These are phyloP conservation scores for Taphrorychus bicolor DNA, from an alignment of 2,888 invertebrate species.

Conservation along the genomic window DNA sequence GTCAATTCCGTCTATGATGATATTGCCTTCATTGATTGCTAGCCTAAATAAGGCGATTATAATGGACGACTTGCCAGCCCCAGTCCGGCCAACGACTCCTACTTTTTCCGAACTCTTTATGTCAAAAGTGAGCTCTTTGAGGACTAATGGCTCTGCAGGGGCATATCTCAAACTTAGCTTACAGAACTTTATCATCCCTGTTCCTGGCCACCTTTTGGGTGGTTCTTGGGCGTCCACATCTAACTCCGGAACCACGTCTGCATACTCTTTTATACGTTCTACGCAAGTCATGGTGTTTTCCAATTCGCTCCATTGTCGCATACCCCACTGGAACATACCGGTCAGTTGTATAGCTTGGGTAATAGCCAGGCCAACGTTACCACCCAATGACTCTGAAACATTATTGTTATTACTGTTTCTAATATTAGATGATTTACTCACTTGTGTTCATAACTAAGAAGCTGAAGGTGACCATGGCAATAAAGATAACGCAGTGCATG, in stretches of 20 bases:
- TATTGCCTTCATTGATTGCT: slow-evolving; percentile 75
- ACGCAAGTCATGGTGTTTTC: slow-evolving; percentile 88
- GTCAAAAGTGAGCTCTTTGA: slow-evolving; percentile 72
- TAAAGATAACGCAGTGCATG: slow-evolving; percentile 70
- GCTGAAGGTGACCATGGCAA: slow-evolving; percentile 68
- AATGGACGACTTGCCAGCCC: slow-evolving; percentile 81
- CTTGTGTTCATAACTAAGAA: slow-evolving; percentile 68
- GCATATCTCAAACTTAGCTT: slow-evolving; percentile 76
- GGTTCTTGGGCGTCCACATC: slow-evolving; percentile 40
- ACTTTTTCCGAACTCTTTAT: slow-evolving; percentile 69
- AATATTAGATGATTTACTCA: slow-evolving; percentile 44
- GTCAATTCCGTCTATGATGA: slow-evolving; percentile 80
- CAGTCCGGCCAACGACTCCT: slow-evolving; percentile 83
- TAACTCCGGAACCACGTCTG: slow-evolving; percentile 69
- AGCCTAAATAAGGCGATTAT: slow-evolving; percentile 82
- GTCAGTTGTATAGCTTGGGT: slow-evolving; percentile 56
- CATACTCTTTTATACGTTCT: slow-evolving; percentile 87
- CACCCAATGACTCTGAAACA: slow-evolving; percentile 52
- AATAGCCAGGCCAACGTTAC: slow-evolving; percentile 57
- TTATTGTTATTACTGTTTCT: background rate
- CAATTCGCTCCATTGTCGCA: slow-evolving; percentile 63
- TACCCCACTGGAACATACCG: slow-evolving; percentile 85
- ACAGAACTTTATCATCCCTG: slow-evolving; percentile 73
- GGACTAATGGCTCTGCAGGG: slow-evolving; percentile 72
- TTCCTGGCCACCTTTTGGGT: slow-evolving; percentile 69